A percentile compares a stretch with the other conserved stretches of the same genome.
Conservation (phyloP, 2,888 invertebrate species). For the Tridacna crocea region DNA sequence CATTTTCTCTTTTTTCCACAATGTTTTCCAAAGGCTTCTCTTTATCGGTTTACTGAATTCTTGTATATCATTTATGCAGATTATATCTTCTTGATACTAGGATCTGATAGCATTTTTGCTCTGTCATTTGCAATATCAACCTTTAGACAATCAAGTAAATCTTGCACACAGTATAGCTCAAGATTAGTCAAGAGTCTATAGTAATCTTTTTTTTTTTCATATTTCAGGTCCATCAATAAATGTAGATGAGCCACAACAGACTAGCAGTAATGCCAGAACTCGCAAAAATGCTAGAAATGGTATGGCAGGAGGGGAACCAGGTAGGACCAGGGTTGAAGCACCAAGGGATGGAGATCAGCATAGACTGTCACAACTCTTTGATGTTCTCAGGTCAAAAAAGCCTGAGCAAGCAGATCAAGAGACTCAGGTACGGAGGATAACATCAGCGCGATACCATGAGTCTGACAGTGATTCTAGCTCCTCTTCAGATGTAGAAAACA, state of each 20-base stretch:
- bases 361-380: constrained; percentile 69
- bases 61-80: too few relatives aligned
- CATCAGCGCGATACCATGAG: constrained; percentile 62
- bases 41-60: too few relatives aligned
- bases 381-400: constrained; percentile 62
- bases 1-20: too few relatives aligned
- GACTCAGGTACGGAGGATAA: constrained; percentile 54
- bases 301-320: constrained; percentile 42
- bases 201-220: not conserved
- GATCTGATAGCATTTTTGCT: too few relatives aligned
- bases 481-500: constrained; percentile 50
- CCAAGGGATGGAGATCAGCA: constrained; percentile 75
- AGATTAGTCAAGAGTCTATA: too few relatives aligned
- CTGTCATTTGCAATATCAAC: too few relatives aligned
- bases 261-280: not conserved
- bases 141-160: too few relatives aligned
- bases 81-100: too few relatives aligned
- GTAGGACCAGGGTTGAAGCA: constrained; percentile 62
- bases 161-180: too few relatives aligned
- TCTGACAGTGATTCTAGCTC: constrained; percentile 69
- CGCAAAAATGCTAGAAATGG: constrained; percentile 53
- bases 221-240: constrained; percentile 60
- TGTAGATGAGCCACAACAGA: constrained; percentile 40
- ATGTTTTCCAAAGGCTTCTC: too few relatives aligned
- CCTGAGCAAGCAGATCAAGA: constrained; percentile 46